Evolutionary conservation across 2,797 vertebrate genomes (phyloP).

Genomic region (Pseudochromis fuscus): DNA sequence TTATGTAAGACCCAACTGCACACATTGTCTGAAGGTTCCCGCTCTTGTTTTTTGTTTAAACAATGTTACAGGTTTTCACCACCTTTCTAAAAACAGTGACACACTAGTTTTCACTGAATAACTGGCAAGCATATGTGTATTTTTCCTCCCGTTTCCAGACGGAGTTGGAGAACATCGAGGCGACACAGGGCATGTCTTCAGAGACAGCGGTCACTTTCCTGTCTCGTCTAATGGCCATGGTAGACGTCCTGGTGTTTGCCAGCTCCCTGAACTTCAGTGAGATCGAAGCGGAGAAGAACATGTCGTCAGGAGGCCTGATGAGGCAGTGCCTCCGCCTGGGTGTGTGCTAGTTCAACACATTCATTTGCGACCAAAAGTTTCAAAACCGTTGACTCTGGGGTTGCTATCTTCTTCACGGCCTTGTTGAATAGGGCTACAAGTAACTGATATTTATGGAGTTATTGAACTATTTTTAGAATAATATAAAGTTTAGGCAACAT

Average conservation of each 20-base stretch:
- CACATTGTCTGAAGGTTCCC: conserved; percentile 21
- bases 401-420: not conserved
- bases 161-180: conserved; percentile 98
- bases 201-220: conserved; percentile 99
- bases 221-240: conserved; percentile 99
- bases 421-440: not conserved
- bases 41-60: conserved; percentile 7
- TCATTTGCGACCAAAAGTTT: not conserved
- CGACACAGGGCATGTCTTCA: conserved; percentile 99
- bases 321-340: conserved; percentile 96
- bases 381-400: not conserved
- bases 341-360: conserved; percentile 72
- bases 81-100: conserved; percentile 13
- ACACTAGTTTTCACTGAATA: conserved; percentile 30
- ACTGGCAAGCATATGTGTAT: conserved; percentile 49
- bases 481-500: no score
- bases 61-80: conserved; percentile 3
- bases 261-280: conserved; percentile 99
- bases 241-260: conserved; percentile 98
- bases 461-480: no score
- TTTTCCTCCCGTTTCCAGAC: conserved; percentile 82
- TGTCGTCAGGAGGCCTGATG: conserved; percentile 99
- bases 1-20: conserved; percentile 20
- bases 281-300: conserved; percentile 99
- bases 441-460: no score